These are phyloP conservation scores for Lagopus leucura DNA, from an alignment of 2,113 vertebrate species.

Conservation along the genomic window DNA sequence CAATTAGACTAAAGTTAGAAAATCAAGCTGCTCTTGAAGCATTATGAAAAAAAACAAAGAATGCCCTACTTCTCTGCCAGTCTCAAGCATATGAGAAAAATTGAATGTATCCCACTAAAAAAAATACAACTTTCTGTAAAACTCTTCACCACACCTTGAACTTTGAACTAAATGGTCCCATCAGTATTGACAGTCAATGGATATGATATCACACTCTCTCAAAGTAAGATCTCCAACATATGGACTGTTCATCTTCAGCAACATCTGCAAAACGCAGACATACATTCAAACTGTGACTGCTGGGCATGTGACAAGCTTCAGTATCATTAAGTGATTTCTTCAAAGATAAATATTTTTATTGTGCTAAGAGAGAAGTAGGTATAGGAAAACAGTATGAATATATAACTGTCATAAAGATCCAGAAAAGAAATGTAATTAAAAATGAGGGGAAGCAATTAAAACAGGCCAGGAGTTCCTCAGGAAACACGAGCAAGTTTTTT, in stretches of 20 bases:
- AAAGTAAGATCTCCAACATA: background rate
- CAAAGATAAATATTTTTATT: background rate
- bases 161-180: background rate
- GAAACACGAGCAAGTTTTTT: constrained; percentile 49
- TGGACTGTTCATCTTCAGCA: background rate
- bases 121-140: background rate
- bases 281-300: background rate
- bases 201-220: background rate
- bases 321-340: background rate
- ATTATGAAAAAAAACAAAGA: background rate
- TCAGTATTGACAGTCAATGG: background rate
- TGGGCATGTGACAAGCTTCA: background rate
- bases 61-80: background rate
- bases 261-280: background rate
- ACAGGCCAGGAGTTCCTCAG: background rate
- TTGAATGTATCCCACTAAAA: background rate
- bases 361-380: background rate
- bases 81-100: background rate
- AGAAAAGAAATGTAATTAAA: constrained; percentile 21
- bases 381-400: background rate
- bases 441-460: background rate
- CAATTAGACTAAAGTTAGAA: background rate
- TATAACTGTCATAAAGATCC: background rate
- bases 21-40: background rate
- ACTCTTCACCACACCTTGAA: background rate